These are phyloP conservation scores for Eulemur coronatus DNA, from an alignment of 2,797 vertebrate genomes.

Conservation along the genomic window DNA sequence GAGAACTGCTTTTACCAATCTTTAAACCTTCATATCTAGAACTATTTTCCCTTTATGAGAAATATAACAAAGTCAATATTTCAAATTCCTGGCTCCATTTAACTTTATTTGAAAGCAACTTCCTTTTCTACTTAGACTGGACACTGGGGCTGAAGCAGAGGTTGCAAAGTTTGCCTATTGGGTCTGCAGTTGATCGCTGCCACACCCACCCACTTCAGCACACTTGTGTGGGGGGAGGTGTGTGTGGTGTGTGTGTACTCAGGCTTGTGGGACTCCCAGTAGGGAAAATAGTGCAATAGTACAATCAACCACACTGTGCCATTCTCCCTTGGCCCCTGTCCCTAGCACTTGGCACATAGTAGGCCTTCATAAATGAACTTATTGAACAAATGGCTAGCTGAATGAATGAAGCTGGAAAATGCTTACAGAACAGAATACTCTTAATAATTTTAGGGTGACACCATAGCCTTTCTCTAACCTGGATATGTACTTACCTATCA, in stretches of 20 bases:
- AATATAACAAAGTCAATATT: conserved; percentile 39
- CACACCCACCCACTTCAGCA: background rate
- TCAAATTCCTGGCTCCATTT: conserved; percentile 30
- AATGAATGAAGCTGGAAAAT: background rate
- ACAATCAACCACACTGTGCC: background rate
- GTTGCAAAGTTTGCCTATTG: background rate
- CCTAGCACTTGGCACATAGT: background rate
- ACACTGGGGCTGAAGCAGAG: background rate
- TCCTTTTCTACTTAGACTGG: background rate
- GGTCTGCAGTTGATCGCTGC: background rate
- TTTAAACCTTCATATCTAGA: background rate
- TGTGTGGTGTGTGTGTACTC: too few species aligned
- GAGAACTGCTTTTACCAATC: background rate
- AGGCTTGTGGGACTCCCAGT: background rate
- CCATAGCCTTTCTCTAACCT: background rate
- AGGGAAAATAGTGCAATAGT: background rate
- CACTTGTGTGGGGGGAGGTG: background rate
- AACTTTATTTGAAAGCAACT: background rate
- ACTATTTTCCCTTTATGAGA: conserved; percentile 14
- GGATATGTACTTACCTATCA: background rate
- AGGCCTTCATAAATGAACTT: background rate
- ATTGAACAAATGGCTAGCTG: background rate
- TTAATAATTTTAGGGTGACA: background rate
- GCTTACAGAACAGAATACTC: background rate
- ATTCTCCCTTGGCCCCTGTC: background rate